Conservation (phyloP, 2,888 invertebrate species). For the Pegoplata infirma region DNA sequence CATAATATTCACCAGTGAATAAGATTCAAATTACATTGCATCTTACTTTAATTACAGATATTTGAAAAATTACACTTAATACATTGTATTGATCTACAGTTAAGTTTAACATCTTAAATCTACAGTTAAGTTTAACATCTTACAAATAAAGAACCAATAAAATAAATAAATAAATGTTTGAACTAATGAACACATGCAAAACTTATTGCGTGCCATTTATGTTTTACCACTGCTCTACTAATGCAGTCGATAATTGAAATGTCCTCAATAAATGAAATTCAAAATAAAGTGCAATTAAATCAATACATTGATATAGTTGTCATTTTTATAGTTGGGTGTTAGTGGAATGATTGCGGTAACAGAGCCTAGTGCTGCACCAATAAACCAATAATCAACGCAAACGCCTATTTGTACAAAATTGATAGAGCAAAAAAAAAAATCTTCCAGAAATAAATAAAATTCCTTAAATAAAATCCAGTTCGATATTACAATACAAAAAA, state of each 20-base stretch:
- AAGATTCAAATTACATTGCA: no score
- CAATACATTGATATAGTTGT: conserved; percentile 21
- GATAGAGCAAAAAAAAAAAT: background rate
- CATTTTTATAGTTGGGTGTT: background rate
- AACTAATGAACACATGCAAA: no score
- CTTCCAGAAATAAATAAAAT: conserved; percentile 21
- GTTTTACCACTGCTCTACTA: background rate
- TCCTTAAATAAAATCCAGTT: conserved; percentile 29
- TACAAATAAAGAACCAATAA: no score
- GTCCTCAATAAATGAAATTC: conserved; percentile 10
- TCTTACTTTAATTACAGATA: no score
- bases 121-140: no score
- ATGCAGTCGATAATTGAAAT: conserved; percentile 11
- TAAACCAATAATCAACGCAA: conserved; percentile 25
- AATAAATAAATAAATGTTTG: no score
- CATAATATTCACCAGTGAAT: no score
- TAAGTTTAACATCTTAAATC: no score
- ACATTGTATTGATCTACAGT: no score
- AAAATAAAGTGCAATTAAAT: conserved; percentile 15
- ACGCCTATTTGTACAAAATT: conserved; percentile 14
- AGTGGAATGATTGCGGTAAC: background rate
- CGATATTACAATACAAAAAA: background rate
- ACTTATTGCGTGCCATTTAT: background rate
- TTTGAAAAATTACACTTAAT: no score
- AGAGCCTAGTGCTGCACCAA: background rate